A percentile compares a stretch with the other conserved stretches of the same genome.
Evolutionary conservation across 1,140 invertebrate genomes (phyloP).

Genomic region (Danaus plexippus): DNA sequence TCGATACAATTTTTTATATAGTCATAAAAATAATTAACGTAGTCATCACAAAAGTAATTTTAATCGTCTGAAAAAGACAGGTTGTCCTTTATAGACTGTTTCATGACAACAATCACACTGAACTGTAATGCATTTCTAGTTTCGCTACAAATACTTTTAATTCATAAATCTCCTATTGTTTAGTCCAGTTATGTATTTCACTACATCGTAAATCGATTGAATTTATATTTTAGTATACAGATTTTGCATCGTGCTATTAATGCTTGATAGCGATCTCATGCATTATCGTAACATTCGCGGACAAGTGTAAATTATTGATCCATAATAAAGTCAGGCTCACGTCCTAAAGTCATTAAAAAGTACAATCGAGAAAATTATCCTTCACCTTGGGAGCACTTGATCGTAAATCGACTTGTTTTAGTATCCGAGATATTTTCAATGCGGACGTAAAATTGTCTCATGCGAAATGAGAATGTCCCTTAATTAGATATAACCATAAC

Average conservation of each 20-base stretch:
- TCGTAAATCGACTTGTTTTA: constrained; percentile 58
- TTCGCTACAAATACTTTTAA: no score
- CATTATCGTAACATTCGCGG: constrained; percentile 27
- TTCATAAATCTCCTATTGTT: no score
- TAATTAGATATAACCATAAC: constrained; percentile 58
- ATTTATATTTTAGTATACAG: constrained; percentile 7
- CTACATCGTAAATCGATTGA: constrained; percentile 1
- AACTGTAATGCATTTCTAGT: no score
- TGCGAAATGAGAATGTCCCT: constrained; percentile 57
- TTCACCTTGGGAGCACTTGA: constrained; percentile 40
- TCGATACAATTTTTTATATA: no score
- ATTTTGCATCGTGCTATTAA: constrained; percentile 8
- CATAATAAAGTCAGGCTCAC: constrained; percentile 32
- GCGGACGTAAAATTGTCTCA: constrained; percentile 60
- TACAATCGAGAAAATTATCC: constrained; percentile 55
- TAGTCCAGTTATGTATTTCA: no score
- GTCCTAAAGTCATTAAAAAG: constrained; percentile 45
- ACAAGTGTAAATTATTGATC: constrained; percentile 36
- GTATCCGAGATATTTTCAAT: constrained; percentile 49
- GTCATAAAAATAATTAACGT: no score
- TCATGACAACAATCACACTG: no score
- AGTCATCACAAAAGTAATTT: no score
- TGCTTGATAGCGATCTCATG: constrained; percentile 25
- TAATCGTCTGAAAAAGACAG: no score
- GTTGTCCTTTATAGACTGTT: no score